Conservation (phyloP, 2,888 invertebrate genomes). For the Drosophila recens region DNA sequence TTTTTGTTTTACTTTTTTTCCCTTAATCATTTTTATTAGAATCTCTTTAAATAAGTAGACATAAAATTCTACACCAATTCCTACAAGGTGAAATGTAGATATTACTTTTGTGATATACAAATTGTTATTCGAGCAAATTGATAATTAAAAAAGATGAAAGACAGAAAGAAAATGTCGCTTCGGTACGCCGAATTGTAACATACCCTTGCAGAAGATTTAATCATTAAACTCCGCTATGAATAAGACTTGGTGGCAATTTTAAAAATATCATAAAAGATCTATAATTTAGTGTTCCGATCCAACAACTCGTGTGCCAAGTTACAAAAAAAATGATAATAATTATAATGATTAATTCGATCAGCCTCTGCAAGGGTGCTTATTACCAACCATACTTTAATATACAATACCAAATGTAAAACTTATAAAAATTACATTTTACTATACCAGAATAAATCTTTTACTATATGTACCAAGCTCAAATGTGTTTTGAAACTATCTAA, state of each 20-base stretch:
- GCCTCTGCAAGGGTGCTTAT: conserved; percentile 58
- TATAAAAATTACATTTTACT: conserved; percentile 65
- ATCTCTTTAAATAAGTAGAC: conserved; percentile 55
- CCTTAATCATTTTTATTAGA: conserved; percentile 45
- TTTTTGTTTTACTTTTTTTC: conserved; percentile 25
- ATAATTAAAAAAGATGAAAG: conserved; percentile 54
- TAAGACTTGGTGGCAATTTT: conserved; percentile 26
- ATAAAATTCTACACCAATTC: conserved; percentile 74
- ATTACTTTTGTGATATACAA: conserved; percentile 81
- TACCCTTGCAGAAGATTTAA: conserved; percentile 41
- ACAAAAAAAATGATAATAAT: background rate
- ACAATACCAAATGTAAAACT: conserved; percentile 62
- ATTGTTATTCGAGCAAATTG: conserved; percentile 64
- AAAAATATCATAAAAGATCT: conserved; percentile 41
- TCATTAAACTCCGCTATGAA: conserved; percentile 15
- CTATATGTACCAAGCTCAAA: conserved; percentile 47
- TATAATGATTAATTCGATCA: conserved; percentile 14
- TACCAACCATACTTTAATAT: conserved; percentile 63
- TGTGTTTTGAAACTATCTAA: background rate
- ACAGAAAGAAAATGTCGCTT: conserved; percentile 22
- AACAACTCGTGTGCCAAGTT: conserved; percentile 29
- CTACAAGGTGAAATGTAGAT: conserved; percentile 80
- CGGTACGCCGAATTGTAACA: conserved; percentile 49
- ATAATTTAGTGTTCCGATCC: conserved; percentile 51
- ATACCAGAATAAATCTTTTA: conserved; percentile 68